Evolutionary conservation across 2,113 vertebrate genomes (phyloP).

Genomic region (Oceanites oceanicus): DNA sequence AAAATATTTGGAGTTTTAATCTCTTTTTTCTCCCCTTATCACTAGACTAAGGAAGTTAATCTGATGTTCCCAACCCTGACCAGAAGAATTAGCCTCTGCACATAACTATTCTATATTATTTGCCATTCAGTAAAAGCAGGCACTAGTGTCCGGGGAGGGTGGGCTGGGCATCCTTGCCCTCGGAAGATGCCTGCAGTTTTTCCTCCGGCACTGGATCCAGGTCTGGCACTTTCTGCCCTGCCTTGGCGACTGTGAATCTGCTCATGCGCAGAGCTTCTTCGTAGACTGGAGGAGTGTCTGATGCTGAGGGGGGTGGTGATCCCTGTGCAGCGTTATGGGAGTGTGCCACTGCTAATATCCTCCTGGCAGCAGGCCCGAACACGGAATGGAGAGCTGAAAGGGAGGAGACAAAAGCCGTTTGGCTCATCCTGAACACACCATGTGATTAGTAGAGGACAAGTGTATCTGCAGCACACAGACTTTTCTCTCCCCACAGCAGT

Average conservation of each 20-base stretch:
- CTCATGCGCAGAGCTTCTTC: slow-evolving; percentile 78
- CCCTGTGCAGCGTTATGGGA: slow-evolving; percentile 47
- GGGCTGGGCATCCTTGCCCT: background rate
- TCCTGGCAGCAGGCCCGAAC: slow-evolving; percentile 75
- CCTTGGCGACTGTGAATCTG: slow-evolving; percentile 72
- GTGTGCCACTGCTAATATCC: slow-evolving; percentile 74
- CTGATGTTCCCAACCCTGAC: background rate
- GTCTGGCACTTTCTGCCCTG: slow-evolving; percentile 61
- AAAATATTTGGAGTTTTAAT: background rate
- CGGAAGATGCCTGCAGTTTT: background rate
- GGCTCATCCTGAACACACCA: background rate
- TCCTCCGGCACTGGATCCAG: slow-evolving; percentile 67
- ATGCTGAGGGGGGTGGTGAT: background rate
- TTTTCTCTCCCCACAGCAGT: background rate
- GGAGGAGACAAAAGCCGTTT: background rate
- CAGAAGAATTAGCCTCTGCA: background rate
- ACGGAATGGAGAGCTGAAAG: slow-evolving; percentile 75
- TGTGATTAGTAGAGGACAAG: background rate
- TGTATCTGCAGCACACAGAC: background rate
- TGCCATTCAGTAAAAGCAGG: background rate
- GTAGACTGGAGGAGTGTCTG: slow-evolving; percentile 73
- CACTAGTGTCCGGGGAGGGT: background rate
- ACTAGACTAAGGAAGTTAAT: background rate
- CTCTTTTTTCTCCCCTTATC: background rate
- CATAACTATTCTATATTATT: background rate